A percentile compares a stretch with the other conserved stretches of the same genome.
These are phyloP conservation scores for Urophycis tenuis DNA, from an alignment of 2,797 vertebrate genomes.

Conservation along the genomic window DNA sequence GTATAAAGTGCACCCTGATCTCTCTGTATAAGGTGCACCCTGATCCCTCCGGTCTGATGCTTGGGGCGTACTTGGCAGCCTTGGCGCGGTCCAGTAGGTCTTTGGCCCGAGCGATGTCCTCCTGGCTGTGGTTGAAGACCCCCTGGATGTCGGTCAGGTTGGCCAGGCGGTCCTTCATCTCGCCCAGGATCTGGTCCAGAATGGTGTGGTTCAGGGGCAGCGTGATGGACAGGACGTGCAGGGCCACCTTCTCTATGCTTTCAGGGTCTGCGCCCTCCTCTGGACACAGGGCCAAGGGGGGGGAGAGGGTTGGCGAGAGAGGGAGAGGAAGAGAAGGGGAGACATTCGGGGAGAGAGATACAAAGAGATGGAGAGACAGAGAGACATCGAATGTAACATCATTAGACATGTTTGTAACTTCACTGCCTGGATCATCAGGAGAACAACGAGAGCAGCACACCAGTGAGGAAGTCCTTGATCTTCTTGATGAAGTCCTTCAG, in stretches of 20 bases:
- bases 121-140: slow-evolving; percentile 68
- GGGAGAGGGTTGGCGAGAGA: not conserved
- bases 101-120: slow-evolving; percentile 62
- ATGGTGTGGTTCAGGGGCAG: slow-evolving; percentile 66
- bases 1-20: no score
- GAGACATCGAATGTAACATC: no score
- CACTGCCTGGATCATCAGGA: no score
- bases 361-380: not conserved
- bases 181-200: slow-evolving; percentile 60
- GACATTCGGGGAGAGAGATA: no score
- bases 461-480: slow-evolving; percentile 81
- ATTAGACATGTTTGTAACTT: no score
- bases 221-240: slow-evolving; percentile 73
- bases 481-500: slow-evolving; percentile 78
- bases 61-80: slow-evolving; percentile 62
- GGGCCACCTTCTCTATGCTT: slow-evolving; percentile 80
- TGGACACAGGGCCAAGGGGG: slow-evolving; percentile 47
- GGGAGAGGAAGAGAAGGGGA: not conserved
- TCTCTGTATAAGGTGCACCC: no score
- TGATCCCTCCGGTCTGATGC: not conserved
- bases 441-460: slow-evolving; percentile 53
- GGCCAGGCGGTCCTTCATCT: slow-evolving; percentile 70
- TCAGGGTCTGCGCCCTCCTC: slow-evolving; percentile 82
- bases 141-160: slow-evolving; percentile 68
- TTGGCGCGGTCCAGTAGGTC: slow-evolving; percentile 68